Evolutionary conservation across 1,140 invertebrate genomes (phyloP).

Genomic region (Anastrepha ludens): DNA sequence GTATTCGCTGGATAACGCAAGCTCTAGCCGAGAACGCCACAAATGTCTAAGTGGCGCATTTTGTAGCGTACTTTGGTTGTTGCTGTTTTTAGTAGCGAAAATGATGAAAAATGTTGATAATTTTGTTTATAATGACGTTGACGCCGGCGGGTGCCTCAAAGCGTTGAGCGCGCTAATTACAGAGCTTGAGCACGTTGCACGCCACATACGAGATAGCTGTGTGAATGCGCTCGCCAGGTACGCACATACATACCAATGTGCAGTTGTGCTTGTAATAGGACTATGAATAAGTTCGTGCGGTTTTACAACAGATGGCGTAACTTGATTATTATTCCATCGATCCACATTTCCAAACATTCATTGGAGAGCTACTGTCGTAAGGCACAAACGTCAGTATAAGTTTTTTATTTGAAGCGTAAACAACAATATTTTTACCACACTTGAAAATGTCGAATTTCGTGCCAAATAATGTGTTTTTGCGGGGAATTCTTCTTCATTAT

Average conservation of each 20-base stretch:
- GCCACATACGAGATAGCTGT: slow-evolving; percentile 19
- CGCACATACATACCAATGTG: neutral
- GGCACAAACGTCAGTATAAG: too few species aligned
- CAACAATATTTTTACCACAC: too few species aligned
- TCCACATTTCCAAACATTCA: too few species aligned
- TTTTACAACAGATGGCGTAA: too few species aligned
- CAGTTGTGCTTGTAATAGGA: slow-evolving; percentile 4
- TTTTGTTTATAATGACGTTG: slow-evolving; percentile 35
- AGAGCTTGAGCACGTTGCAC: neutral
- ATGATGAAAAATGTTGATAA: slow-evolving; percentile 52
- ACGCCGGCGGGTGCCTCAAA: slow-evolving; percentile 49
- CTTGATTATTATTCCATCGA: too few species aligned
- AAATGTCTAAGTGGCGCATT: slow-evolving; percentile 30
- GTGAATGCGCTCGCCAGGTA: neutral
- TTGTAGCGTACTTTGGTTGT: neutral
- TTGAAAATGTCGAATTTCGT: too few species aligned
- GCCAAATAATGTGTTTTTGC: too few species aligned
- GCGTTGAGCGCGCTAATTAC: slow-evolving; percentile 45
- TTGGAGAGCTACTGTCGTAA: too few species aligned
- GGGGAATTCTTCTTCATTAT: too few species aligned
- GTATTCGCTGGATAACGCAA: neutral
- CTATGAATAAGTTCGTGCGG: too few species aligned
- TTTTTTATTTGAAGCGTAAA: too few species aligned
- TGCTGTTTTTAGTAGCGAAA: slow-evolving; percentile 1
- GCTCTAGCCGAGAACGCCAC: neutral